Evolutionary conservation across 2,888 invertebrate genomes (phyloP), one percentile per base, ranked within the genome.

Genomic region (Megalurothrips usitatus): DNA sequence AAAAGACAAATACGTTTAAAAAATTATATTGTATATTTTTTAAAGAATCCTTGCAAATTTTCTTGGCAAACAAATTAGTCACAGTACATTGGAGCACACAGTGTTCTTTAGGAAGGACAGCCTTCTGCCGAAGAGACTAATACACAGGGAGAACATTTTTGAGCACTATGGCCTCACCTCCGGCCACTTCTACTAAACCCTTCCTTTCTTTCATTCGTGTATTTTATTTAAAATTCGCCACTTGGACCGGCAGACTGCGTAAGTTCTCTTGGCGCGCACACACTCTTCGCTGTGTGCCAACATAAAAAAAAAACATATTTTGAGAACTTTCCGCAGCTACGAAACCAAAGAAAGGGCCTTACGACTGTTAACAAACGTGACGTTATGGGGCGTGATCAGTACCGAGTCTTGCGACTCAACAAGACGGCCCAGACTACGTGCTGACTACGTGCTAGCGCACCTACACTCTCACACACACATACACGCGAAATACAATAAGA

Each of bases 31-130:
- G 26, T 75, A 75, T 75, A 75, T 75, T 75, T 12, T 23, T 23
- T 10, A 75, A n/a, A n/a, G n/a, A 75, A 23, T 75, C 26, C 68
- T 75, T 75, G 23, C 68, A 75, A 58, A 19, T 75, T 75, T 26
- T 75, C 23, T 26, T 26, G 26, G 68, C 68, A 75, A 23, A 75
- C 26, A 75, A 68, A 75, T 75, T 75, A 75, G 68, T 75, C 58
- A 26, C 68, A 75, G 23, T 26, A 75, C 1, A 75, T 26, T 9
- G 26, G 10, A 75, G 68, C 26, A 75, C 68, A 75, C 68, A 75
- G 12, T 75, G 23, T 26, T 75, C 23, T 26, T 58, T 58, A 6
- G 19, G 58, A 58, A 14, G 58, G 58, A 19, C 11, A 58, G 58
- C 14, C 34, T 43, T 2, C 34, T 6, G 34, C 34, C 34, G 34